These are phyloP conservation scores for Erythrocercus mccallii DNA, from an alignment of 2,113 vertebrate genomes.

Conservation along the genomic window DNA sequence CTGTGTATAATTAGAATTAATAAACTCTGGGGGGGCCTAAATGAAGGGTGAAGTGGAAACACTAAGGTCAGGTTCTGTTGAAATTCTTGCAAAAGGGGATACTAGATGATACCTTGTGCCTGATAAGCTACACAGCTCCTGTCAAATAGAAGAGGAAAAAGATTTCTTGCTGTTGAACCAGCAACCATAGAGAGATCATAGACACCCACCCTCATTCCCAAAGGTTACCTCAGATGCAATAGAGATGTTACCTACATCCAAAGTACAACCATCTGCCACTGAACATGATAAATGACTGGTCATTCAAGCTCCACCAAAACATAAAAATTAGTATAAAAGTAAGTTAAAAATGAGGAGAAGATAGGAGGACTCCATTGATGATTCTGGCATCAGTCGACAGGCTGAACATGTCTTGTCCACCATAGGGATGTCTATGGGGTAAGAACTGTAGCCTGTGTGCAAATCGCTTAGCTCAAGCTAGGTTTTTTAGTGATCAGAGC, in stretches of 20 bases:
- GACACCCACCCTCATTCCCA: neutral
- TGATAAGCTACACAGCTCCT: neutral
- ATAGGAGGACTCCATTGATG: neutral
- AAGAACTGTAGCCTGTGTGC: neutral
- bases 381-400: neutral
- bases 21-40: neutral
- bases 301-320: neutral
- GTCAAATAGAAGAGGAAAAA: neutral
- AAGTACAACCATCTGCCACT: accelerated
- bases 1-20: no score
- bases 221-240: neutral
- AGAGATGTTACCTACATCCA: neutral
- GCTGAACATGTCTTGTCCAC: neutral
- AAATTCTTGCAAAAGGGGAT: neutral
- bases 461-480: neutral
- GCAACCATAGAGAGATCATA: neutral
- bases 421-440: accelerated
- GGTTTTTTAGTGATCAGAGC: neutral
- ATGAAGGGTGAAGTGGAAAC: neutral
- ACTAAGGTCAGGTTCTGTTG: neutral
- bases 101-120: neutral
- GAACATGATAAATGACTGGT: neutral
- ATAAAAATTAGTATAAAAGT: neutral
- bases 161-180: neutral
- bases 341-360: neutral